Conservation (phyloP, 2,113 vertebrate species). For the Progne subis region DNA sequence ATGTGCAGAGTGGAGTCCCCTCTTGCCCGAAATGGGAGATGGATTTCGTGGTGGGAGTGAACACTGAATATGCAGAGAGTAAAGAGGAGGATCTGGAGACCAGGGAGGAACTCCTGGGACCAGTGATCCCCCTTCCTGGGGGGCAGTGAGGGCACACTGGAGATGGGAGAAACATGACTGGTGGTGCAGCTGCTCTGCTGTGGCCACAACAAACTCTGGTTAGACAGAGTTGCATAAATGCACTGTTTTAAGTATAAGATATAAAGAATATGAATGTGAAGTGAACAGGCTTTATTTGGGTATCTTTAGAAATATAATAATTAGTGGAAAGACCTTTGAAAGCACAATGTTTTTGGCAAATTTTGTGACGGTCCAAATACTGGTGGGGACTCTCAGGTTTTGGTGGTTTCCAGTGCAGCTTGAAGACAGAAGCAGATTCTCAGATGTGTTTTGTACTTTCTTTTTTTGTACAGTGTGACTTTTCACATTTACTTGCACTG, state of each 20-base stretch:
- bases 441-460: background rate
- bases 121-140: background rate
- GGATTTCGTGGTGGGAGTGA: background rate
- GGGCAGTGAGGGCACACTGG: background rate
- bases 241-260: background rate
- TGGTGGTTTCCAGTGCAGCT: background rate
- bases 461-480: background rate
- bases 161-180: background rate
- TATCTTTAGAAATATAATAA: background rate
- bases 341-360: background rate
- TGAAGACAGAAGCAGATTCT: background rate
- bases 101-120: background rate
- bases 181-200: rapidly evolving
- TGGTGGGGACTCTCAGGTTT: background rate
- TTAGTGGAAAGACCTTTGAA: background rate
- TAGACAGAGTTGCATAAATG: background rate
- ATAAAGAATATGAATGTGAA: background rate
- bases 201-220: background rate
- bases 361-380: background rate
- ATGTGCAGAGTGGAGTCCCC: background rate
- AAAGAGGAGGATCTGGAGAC: background rate
- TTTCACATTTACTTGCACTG: background rate
- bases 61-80: background rate
- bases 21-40: background rate
- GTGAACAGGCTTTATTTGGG: background rate